Evolutionary conservation across 2,113 vertebrate species (phyloP), one percentile per base, ranked within the genome.

Genomic region (Peromyscus leucopus): DNA sequence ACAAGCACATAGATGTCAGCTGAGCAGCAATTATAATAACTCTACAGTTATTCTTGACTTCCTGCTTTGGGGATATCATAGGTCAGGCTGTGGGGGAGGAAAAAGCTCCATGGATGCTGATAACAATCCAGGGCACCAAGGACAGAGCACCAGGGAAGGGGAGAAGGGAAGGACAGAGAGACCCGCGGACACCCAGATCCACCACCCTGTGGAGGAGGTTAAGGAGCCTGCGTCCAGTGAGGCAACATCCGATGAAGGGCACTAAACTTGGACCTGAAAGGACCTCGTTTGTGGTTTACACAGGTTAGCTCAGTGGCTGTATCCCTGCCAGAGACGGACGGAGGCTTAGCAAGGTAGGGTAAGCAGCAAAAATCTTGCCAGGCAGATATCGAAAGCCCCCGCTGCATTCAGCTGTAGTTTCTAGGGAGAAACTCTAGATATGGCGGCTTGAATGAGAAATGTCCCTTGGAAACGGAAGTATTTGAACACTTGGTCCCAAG

Each of bases 181-280:
- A 88, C 24, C 33, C 9, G 4, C 3, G 0, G 10, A 21, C 2
- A 2, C 55, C 55, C 33, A 36, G 15, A 13, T 15, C 28, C 3
- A 1, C 57, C 80, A 84, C 11, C 26, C n/a, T 12, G 33, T 24
- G 33, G 13, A 13, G 39, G 48, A 12, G 0, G 22, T 8, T 31
- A 19, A 88, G 46, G 69, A 89, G 78, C 31, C 48, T n/a, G 15
- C 16, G 13, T 46, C 46, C 36, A 36, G 15, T n/a, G 28, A 72
- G 55, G 67, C 46, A 69, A 31, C 65, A 74, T 63, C 57, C 85
- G 7, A 5, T 55, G 65, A 75, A n/a, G 65, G 42, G 48, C 48
- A 15, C 88, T 80, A 51, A 90, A 46, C n/a, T 39, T 48, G 55
- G 76, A 91, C 79, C 69, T 67, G 63, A 74, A 48, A 33, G 65